phyloP scores from a whole-genome alignment of 1,140 invertebrate genomes.

The Penaeus chinensis region DNA sequence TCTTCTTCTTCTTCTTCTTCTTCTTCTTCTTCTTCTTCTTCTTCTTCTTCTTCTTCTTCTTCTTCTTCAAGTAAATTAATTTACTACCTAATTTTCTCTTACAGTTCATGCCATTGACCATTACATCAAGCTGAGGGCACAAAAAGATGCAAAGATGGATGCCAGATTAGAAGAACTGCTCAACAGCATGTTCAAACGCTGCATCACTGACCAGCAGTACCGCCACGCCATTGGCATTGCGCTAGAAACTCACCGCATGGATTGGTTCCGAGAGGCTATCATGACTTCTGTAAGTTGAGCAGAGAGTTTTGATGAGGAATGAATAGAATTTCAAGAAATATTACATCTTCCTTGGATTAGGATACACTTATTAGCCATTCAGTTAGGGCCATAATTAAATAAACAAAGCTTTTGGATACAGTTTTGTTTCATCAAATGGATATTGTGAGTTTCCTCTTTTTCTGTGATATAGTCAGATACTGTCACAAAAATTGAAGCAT shows the following conservation, averaged over 20 bases:
- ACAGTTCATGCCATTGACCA: slow-evolving; percentile 93
- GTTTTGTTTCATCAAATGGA: too few relatives aligned
- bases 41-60: not conserved
- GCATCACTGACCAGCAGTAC: slow-evolving; percentile 90
- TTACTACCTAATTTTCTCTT: slow-evolving; percentile 46
- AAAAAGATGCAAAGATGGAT: slow-evolving; percentile 81
- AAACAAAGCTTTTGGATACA: too few relatives aligned
- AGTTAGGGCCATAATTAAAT: too few relatives aligned
- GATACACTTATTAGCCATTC: too few relatives aligned
- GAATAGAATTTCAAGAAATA: too few relatives aligned
- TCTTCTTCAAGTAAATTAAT: not conserved
- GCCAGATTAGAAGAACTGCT: slow-evolving; percentile 92
- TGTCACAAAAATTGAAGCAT: too few relatives aligned
- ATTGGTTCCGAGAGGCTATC: slow-evolving; percentile 92
- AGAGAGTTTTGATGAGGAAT: too few relatives aligned
- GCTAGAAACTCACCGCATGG: slow-evolving; percentile 94
- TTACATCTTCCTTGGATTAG: too few relatives aligned
- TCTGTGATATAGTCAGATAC: too few relatives aligned
- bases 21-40: not conserved
- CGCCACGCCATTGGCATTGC: slow-evolving; percentile 94
- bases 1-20: not conserved
- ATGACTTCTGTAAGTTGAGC: slow-evolving; percentile 79
- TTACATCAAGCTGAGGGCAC: slow-evolving; percentile 85
- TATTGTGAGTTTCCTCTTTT: too few relatives aligned
- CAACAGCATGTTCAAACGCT: slow-evolving; percentile 96